Base-by-base conservation (phyloP, 2,113 vertebrate genomes). In the Chlorodrepanis virens region DNA sequence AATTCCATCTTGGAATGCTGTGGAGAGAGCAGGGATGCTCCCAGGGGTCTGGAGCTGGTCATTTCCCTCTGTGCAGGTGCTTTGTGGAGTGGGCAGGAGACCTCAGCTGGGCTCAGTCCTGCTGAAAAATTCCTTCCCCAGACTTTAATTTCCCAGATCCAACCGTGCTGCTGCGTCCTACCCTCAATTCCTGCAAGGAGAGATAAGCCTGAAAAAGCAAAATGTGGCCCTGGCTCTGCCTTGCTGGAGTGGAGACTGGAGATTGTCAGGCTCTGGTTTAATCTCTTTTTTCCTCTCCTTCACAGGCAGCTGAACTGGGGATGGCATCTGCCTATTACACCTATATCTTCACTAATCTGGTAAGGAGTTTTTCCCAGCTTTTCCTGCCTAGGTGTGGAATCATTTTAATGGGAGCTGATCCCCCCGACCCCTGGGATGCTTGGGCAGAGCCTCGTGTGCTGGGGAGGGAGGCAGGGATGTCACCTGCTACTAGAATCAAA, bases 331-430 rank as follows among this genome's bases (percentile, higher is more conserved):
- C 99, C 96, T 99, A 99, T 98, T 99, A 99, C 97, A 99, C 99
- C 25, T 99, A 99, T 98, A 99, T 99, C 98, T 99, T 99, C 98
- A 99, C 99, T 92, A 99, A 99, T 92, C 98, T 99, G 99, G 99
- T 99, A 99, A 99, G 99, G 94, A 54, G 1, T 85, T 96, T 83
- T 72, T 69, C 85, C 59, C 31, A 11, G 83, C 92, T 83, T 54
- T 81, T 77, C 86, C 80, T 53, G 3, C 6, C 19, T 59, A 72
- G 40, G 3, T 39, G 67, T 57, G 67, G 53, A 77, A 12, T 64
- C 64, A 35, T 44, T 76, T 82, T 86, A 87, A 90, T 77, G 83
- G 86, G 91, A 82, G 60, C 50, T 59, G 35, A 91, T 83, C 79
- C 61, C 78, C 78, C 57, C 4, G 10, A 31, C 45, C 74, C 1